These are phyloP conservation scores for Zaprionus vittiger DNA, from an alignment of 1,140 invertebrate genomes.

Conservation along the genomic window DNA sequence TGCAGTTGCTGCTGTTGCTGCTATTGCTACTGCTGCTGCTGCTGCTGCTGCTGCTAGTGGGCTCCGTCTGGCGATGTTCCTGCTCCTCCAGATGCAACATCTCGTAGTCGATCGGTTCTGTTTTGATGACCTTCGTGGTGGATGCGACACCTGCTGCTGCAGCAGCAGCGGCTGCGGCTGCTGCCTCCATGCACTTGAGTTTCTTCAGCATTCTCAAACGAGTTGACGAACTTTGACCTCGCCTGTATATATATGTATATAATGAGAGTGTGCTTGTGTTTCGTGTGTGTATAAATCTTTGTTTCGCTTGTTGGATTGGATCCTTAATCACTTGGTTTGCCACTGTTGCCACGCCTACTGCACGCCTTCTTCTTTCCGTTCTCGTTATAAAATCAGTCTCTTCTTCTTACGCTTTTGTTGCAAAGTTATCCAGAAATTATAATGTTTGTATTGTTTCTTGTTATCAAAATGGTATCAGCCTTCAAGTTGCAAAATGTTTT, in stretches of 20 bases:
- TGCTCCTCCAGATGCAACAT: slow-evolving; percentile 73
- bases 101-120: slow-evolving; percentile 78
- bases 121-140: slow-evolving; percentile 67
- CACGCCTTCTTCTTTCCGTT: slow-evolving; percentile 24
- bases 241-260: neutral
- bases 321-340: slow-evolving; percentile 72
- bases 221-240: neutral
- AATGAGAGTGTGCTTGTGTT: neutral
- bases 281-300: slow-evolving; percentile 12
- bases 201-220: slow-evolving; percentile 73
- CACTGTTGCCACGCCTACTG: slow-evolving; percentile 44
- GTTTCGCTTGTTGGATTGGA: slow-evolving; percentile 58
- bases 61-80: slow-evolving; percentile 45
- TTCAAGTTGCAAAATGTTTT: slow-evolving; percentile 72
- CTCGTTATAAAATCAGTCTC: slow-evolving; percentile 74
- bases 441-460: slow-evolving; percentile 43
- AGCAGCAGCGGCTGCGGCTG: slow-evolving; percentile 44
- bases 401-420: slow-evolving; percentile 78
- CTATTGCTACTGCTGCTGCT: neutral
- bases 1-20: slow-evolving; percentile 11
- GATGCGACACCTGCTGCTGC: neutral
- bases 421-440: slow-evolving; percentile 56
- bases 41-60: slow-evolving; percentile 34
- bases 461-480: slow-evolving; percentile 78
- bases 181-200: slow-evolving; percentile 78